Evolutionary conservation across 2,113 vertebrate species (phyloP), one percentile per base, ranked within the genome.

Genomic region (Bagarius yarrelli): DNA sequence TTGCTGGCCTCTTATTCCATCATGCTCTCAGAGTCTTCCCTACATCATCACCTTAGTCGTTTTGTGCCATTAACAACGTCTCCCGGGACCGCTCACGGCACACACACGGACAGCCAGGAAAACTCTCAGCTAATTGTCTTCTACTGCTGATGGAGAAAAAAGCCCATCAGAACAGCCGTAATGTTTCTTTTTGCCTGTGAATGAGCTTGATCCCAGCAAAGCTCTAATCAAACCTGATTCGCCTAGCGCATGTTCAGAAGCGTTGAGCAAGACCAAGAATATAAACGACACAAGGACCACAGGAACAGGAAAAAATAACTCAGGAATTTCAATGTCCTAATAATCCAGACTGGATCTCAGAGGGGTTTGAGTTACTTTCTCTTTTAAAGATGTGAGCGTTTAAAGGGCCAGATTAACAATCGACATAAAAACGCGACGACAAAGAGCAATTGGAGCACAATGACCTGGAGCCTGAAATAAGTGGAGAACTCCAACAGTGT

Each of bases 401-500:
- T 87, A 87, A 85, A 72, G 71, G 5, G 78, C 87, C 89, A 87
- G 88, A 92, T 91, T 89, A 91, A 90, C 88, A 89, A 86, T 88
- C 88, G 85, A 85, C 78, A 80, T 74, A 71, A 85, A 73, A 85
- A 76, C 16, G 77, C 23, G 52, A 67, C 84, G 27, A 70, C 44
- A 69, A 82, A 79, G 64, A 84, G 59, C 36, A 14, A 66, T 59
- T 70, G 61, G 75, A 60, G 52, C 44, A 27, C 34, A 40, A 60
- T 81, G 23, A 60, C 56, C 25, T 81, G 27, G 36, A 47, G 80
- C 61, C 78, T 12, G 52, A 63, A 61, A 85, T 32, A 52, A 72
- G 67, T 30, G 52, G 34, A 79, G 60, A 47, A 44, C 57, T 40
- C 32, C 36, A 27, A 25, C 77, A 27, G 53, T 61, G 76, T 56